Conservation (phyloP, 1,140 invertebrate genomes). For the Plodia interpunctella region DNA sequence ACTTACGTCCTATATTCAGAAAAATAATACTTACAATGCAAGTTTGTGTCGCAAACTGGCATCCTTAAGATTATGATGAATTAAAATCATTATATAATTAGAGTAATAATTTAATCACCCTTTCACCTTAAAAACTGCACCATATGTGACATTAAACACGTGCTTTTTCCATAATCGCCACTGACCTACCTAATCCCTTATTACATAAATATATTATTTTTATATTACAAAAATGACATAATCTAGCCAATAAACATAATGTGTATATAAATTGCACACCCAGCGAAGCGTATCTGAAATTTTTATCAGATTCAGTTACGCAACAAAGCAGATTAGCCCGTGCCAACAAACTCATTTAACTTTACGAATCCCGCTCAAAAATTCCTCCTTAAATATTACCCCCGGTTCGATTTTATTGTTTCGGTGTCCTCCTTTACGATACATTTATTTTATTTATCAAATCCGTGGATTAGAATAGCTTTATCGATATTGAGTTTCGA, state of each 20-base stretch:
- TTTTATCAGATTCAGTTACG: constrained; percentile 56
- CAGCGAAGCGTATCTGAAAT: constrained; percentile 27
- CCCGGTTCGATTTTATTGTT: constrained; percentile 67
- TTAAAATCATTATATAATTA: too few species aligned
- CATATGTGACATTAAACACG: too few species aligned
- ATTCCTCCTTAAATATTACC: constrained; percentile 57
- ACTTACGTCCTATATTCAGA: too few species aligned
- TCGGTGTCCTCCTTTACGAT: constrained; percentile 52
- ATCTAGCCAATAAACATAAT: background rate
- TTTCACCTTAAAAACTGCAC: too few species aligned
- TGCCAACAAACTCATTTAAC: constrained; percentile 71
- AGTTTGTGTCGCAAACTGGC: too few species aligned
- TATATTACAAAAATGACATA: background rate
- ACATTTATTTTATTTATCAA: constrained; percentile 66
- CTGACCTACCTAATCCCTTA: too few species aligned
- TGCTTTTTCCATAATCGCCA: too few species aligned
- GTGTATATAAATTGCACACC: constrained; percentile 17
- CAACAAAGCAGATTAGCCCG: constrained; percentile 52
- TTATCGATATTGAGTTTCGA: constrained; percentile 16
- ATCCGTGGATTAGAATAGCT: constrained; percentile 44
- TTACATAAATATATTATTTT: background rate
- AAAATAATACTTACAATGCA: too few species aligned
- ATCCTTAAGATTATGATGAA: too few species aligned
- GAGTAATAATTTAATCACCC: too few species aligned
- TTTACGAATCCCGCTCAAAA: constrained; percentile 58